Evolutionary conservation across 2,888 invertebrate species (phyloP).

Genomic region (Strigamia maritima): DNA sequence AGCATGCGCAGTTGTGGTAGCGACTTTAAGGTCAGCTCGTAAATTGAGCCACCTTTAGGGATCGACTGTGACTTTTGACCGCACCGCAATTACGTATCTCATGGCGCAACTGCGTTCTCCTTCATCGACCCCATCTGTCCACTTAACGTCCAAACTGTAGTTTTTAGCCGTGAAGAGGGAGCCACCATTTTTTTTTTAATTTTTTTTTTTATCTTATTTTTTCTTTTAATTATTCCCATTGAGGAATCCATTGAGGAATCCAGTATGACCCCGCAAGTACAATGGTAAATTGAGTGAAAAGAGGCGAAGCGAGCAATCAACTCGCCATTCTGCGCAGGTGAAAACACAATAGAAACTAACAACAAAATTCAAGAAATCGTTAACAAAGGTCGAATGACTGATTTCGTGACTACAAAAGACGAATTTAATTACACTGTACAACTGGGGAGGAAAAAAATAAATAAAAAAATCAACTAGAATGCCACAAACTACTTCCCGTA

Average conservation of each 20-base stretch:
- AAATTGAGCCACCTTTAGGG: slow-evolving; percentile 20
- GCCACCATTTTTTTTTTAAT: too few relatives aligned
- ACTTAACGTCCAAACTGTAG: neutral
- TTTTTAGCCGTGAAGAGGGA: too few relatives aligned
- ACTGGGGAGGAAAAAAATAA: neutral
- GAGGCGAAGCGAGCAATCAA: slow-evolving; percentile 19
- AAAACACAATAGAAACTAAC: slow-evolving; percentile 9
- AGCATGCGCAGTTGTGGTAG: neutral
- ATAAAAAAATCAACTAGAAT: neutral
- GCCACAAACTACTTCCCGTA: neutral
- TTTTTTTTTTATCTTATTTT: neutral
- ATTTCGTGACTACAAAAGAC: slow-evolving; percentile 5
- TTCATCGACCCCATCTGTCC: slow-evolving; percentile 22
- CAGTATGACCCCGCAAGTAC: neutral
- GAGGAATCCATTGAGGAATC: neutral
- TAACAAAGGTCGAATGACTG: neutral
- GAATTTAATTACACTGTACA: slow-evolving; percentile 2
- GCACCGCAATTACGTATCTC: slow-evolving; percentile 15
- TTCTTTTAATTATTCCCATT: neutral
- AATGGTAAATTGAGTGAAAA: slow-evolving; percentile 22
- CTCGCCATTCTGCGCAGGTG: slow-evolving; percentile 6
- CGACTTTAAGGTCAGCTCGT: slow-evolving; percentile 11
- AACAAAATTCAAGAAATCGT: slow-evolving; percentile 18
- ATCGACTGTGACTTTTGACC: slow-evolving; percentile 23
- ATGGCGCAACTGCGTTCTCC: neutral